Evolutionary conservation across 2,113 vertebrate genomes (phyloP), one percentile per base, ranked within the genome.

Genomic region (Poeciliopsis occidentalis): DNA sequence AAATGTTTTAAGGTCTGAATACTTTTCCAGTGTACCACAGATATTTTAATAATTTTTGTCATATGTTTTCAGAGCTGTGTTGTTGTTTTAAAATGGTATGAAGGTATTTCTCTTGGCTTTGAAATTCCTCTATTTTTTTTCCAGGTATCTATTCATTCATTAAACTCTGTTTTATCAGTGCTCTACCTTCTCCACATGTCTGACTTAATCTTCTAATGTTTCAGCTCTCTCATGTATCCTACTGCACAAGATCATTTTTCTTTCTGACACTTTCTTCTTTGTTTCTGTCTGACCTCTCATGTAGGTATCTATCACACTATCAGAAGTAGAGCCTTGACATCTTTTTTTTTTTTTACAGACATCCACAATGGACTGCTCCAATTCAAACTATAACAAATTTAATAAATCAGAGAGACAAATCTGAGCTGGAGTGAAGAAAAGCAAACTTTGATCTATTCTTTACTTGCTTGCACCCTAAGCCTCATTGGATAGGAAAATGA

Each of bases 381-480:
- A 47, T 79, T 82, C 73, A 79, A 89, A 89, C 82, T 88, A 72
- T 81, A 71, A 76, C 73, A 82, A 80, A 86, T 87, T 79, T 91
- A 87, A 91, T 90, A 91, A 87, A 86, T 91, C 92, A 87, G 78
- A 79, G 65, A 69, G 85, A 76, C 79, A 57, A 88, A 89, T 87
- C 86, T 57, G 82, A 85, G 64, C 81, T 70, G 71, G 74, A 37
- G 79, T 79, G 80, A 82, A 84, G 79, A 80, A 64, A 86, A 57
- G 10, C 22, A 57, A 37, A 37, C 34, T 37, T 85, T 84, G 85
- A 88, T 84, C 82, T 82, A 32, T 39, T 61, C 17, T 75, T 64
- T 54, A 68, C 70, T 80, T 81, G 73, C 91, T 84, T 88, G 66
- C 64, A 80, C 74, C 68, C 31, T 19, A 64, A 84, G 70, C 64